These are phyloP conservation scores for Hycleus phaleratus DNA, from an alignment of 1,140 invertebrate genomes.

Conservation along the genomic window DNA sequence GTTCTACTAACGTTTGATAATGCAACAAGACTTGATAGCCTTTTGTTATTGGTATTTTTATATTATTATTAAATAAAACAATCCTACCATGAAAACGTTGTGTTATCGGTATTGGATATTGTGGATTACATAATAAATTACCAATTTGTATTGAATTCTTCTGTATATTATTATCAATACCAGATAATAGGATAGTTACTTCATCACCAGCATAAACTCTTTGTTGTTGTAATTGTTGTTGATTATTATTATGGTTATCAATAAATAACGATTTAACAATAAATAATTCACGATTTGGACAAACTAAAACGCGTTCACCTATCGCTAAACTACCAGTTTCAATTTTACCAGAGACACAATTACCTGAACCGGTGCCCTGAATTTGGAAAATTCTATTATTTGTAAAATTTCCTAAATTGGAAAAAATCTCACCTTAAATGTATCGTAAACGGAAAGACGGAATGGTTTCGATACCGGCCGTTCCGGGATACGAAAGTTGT, in stretches of 20 bases:
- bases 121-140: slow-evolving; percentile 75
- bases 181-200: slow-evolving; percentile 70
- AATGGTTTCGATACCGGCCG: slow-evolving; percentile 83
- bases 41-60: slow-evolving; percentile 85
- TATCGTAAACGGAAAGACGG: slow-evolving; percentile 86
- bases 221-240: slow-evolving; percentile 41
- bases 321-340: slow-evolving; percentile 82
- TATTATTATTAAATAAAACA: slow-evolving; percentile 74
- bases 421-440: slow-evolving; percentile 63
- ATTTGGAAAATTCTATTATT: slow-evolving; percentile 4
- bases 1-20: slow-evolving; percentile 84
- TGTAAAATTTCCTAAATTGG: not conserved
- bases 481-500: slow-evolving; percentile 75
- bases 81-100: slow-evolving; percentile 82
- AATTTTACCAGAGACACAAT: slow-evolving; percentile 82
- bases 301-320: slow-evolving; percentile 81
- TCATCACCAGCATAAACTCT: slow-evolving; percentile 93
- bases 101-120: slow-evolving; percentile 68
- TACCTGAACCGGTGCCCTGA: slow-evolving; percentile 70
- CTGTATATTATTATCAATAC: slow-evolving; percentile 61
- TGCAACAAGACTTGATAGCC: slow-evolving; percentile 78
- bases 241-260: slow-evolving; percentile 52
- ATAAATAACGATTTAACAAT: slow-evolving; percentile 65
- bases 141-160: slow-evolving; percentile 69
- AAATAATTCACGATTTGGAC: slow-evolving; percentile 75